Conservation (phyloP, 2,113 vertebrate species). For the Scytalopus superciliaris region DNA sequence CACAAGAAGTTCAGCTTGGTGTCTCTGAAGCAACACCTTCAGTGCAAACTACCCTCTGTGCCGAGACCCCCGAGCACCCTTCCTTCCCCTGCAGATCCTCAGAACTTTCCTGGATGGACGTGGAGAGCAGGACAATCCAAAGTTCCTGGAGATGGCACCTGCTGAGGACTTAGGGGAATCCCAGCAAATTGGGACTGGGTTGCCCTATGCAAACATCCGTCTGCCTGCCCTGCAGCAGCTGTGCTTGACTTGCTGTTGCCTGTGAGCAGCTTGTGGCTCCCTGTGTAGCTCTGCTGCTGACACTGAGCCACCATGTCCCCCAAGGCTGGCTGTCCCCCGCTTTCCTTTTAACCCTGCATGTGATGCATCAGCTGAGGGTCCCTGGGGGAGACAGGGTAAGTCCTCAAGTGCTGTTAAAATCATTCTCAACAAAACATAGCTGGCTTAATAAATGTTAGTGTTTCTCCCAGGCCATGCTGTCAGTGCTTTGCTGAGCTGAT, state of each 20-base stretch:
- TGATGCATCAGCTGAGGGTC: background rate
- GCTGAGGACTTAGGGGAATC: background rate
- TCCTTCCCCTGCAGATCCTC: background rate
- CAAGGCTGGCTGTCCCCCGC: background rate
- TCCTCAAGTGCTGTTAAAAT: background rate
- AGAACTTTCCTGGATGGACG: background rate
- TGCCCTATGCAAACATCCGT: background rate
- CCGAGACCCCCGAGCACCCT: background rate
- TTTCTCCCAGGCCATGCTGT: constrained; percentile 5
- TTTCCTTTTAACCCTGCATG: constrained; percentile 36
- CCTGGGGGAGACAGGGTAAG: background rate
- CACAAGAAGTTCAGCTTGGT: background rate
- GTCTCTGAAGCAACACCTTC: background rate
- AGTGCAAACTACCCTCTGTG: background rate
- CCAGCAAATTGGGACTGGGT: background rate
- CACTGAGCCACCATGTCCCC: background rate
- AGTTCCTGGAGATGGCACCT: background rate
- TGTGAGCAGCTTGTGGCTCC: background rate
- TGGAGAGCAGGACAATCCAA: background rate
- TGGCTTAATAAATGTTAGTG: constrained; percentile 50
- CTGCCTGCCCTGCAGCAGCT: background rate
- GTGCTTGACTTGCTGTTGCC: background rate
- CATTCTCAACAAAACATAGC: background rate
- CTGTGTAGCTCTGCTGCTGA: background rate
- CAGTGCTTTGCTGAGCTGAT: background rate